Conservation (phyloP, 2,113 vertebrate genomes). For the Campylomormyrus tamandua region DNA sequence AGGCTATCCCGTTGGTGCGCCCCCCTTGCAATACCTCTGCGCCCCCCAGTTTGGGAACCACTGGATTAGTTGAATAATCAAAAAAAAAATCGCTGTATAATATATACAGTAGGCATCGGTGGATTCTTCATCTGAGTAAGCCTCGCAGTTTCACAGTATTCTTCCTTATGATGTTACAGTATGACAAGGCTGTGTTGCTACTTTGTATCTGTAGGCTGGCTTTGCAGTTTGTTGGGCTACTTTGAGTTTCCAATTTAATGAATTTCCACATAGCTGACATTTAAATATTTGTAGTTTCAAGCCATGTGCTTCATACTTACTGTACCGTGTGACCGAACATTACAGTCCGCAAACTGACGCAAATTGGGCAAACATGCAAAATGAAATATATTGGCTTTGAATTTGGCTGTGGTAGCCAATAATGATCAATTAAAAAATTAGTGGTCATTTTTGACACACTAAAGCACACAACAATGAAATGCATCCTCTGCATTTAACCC, state of each 20-base stretch:
- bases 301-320: background rate
- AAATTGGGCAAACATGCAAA: background rate
- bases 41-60: too few species aligned
- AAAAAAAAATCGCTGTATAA: too few species aligned
- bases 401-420: background rate
- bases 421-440: background rate
- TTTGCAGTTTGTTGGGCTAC: background rate
- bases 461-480: too few species aligned
- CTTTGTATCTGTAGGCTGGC: background rate
- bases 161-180: background rate
- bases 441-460: too few species aligned
- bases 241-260: background rate
- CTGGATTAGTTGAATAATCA: too few species aligned
- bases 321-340: background rate
- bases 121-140: background rate
- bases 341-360: background rate
- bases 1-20: too few species aligned
- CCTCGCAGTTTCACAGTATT: background rate
- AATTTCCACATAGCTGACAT: background rate
- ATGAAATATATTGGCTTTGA: background rate
- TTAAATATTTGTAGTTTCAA: background rate
- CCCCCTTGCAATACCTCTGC: too few species aligned
- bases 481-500: too few species aligned
- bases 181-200: background rate
- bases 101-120: background rate